Conservation (phyloP, 2,888 invertebrate genomes). For the Aphelenchoides bicaudatus region DNA sequence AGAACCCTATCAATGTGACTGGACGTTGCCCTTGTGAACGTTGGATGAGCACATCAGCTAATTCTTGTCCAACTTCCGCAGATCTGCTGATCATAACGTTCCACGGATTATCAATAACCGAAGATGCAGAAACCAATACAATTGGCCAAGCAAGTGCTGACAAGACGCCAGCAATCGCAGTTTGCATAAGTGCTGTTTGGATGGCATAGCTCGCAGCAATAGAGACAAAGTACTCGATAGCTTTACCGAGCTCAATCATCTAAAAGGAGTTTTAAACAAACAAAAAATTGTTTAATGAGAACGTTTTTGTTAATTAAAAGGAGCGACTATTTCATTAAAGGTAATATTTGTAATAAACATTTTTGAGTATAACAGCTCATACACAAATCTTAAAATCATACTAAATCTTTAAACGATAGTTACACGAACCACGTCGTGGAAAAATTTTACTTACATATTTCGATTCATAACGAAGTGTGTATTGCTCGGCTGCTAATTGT, state of each 20-base stretch:
- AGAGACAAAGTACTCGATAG: slow-evolving; percentile 68
- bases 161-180: slow-evolving; percentile 68
- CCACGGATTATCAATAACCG: slow-evolving; percentile 71
- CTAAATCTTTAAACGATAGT: no score
- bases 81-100: slow-evolving; percentile 69
- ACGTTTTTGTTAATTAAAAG: no score
- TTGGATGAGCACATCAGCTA: slow-evolving; percentile 69
- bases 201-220: slow-evolving; percentile 68
- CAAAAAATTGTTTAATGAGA: slow-evolving; percentile 60
- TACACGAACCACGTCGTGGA: no score
- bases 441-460: no score
- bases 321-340: no score
- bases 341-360: no score
- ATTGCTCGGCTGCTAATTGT: slow-evolving; percentile 68
- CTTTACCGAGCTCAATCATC: slow-evolving; percentile 60
- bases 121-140: slow-evolving; percentile 67
- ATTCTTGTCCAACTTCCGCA: slow-evolving; percentile 67
- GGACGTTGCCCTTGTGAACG: slow-evolving; percentile 69
- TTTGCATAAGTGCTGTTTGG: slow-evolving; percentile 70
- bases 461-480: slow-evolving; percentile 69
- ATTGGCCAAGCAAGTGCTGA: slow-evolving; percentile 70
- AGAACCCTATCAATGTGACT: slow-evolving; percentile 69
- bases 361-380: no score
- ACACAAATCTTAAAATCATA: no score
- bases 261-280: no score